These are phyloP conservation scores for Aethes cnicana DNA, from an alignment of 2,888 invertebrate species.

Conservation along the genomic window DNA sequence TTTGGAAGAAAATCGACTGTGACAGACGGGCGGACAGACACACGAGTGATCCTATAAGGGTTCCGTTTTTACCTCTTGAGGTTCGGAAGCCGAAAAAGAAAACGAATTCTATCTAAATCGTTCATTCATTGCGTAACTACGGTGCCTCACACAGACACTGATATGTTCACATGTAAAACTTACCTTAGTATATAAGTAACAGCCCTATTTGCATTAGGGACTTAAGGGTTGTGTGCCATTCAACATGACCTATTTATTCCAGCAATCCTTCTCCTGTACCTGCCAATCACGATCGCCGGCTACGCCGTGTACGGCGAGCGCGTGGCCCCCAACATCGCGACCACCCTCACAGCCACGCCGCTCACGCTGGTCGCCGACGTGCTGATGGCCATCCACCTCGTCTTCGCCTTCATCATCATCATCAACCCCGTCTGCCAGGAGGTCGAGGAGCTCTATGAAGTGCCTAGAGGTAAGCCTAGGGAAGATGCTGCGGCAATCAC, in stretches of 20 bases:
- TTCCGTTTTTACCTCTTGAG: too few species aligned
- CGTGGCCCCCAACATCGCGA: slow-evolving; percentile 83
- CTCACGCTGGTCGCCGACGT: slow-evolving; percentile 82
- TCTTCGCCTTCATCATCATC: slow-evolving; percentile 86
- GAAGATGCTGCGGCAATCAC: too few species aligned
- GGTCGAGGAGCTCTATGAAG: slow-evolving; percentile 84
- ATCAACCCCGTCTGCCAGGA: slow-evolving; percentile 88
- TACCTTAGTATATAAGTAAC: too few species aligned
- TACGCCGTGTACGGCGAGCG: slow-evolving; percentile 85
- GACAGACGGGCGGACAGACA: too few species aligned
- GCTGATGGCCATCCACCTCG: slow-evolving; percentile 84
- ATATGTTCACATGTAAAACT: too few species aligned
- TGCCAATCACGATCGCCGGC: slow-evolving; percentile 84
- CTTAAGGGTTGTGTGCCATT: slow-evolving; percentile 7
- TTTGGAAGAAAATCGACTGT: too few species aligned
- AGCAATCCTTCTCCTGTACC: slow-evolving; percentile 82
- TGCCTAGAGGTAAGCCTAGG: slow-evolving; percentile 84
- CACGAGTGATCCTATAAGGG: too few species aligned
- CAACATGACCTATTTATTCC: slow-evolving; percentile 32
- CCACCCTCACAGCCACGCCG: slow-evolving; percentile 78
- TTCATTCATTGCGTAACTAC: too few species aligned
- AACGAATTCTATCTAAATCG: too few species aligned
- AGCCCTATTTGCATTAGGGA: too few species aligned
- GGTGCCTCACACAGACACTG: too few species aligned
- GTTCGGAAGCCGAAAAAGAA: too few species aligned